Base-by-base conservation (phyloP, 2,113 vertebrate genomes). In the Sphyrna mokarran region DNA sequence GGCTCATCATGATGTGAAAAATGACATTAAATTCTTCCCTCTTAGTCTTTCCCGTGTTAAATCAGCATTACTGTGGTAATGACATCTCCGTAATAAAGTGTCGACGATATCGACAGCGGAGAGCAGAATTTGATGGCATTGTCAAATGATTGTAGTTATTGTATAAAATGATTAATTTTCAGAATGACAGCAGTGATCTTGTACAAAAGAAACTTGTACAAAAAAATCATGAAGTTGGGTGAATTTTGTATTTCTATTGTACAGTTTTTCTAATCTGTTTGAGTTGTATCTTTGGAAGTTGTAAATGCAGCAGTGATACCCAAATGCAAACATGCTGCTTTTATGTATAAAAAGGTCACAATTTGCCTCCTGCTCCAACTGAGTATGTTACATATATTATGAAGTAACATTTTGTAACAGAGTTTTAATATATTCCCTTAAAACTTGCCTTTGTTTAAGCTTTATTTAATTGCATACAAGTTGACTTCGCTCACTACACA, bases 1-100 rank as follows among this genome's bases (percentile, higher is more conserved):
- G 97, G 97, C 96, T 99, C 98, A 97, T 97, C 97, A 26, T 98
- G 97, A 98, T 96, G 89, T 70, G 9, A 95, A 37, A 54, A 29
- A 48, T n/a, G 61, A n/a, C 61, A 93, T 7, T 16, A 8, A 61
- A 93, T 66, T 70, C 22, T 70, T 48, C 68, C 68, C 37, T 29
- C 0, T 13, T 26, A 48, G 22, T 8, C 23, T 72, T 70, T 29
- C 29, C 40, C 22, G 23, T 6, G 7, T 95, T 43, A 72, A 54
- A 61, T 61, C 23, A 33, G 54, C 54, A n/a, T 33, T 6, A n/a
- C 87, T 90, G 87, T 33, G 22, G 58, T 33, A 33, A 72, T 72
- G 37, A 14, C 20, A 29, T 95, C 37, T 54, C 23, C 43, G 26
- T 37, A 54, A 1, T 11, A 10, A 16, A 14, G 43, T 72, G 40